Conservation (phyloP, 2,113 vertebrate genomes). For the Cygnus atratus region DNA sequence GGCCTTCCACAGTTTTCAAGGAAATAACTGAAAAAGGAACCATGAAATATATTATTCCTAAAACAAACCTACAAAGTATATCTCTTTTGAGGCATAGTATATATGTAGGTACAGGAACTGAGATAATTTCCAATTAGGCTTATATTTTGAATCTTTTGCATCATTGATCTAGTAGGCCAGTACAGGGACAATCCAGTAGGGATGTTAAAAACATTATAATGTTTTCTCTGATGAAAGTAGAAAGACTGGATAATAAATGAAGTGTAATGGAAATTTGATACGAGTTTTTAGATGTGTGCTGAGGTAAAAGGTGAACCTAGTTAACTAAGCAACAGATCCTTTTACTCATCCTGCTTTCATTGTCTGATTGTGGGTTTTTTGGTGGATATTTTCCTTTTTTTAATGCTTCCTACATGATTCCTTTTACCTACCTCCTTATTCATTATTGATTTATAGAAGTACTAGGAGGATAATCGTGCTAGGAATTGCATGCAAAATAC, state of each 20-base stretch:
- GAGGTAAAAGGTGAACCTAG: too few species aligned
- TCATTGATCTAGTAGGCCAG: neutral
- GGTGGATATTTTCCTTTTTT: neutral
- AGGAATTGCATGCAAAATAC: conserved; percentile 32
- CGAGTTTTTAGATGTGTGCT: too few species aligned
- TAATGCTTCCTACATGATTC: neutral
- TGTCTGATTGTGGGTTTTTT: neutral
- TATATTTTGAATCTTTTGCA: neutral
- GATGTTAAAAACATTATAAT: too few species aligned
- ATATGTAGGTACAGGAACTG: neutral
- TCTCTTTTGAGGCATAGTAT: neutral
- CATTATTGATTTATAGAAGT: neutral
- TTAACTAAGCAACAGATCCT: too few species aligned
- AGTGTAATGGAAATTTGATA: too few species aligned
- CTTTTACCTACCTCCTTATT: neutral
- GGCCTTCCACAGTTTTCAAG: neutral
- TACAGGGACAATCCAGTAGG: neutral
- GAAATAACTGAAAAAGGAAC: conserved; percentile 12
- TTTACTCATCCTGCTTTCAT: neutral
- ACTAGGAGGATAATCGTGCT: neutral
- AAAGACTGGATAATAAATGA: too few species aligned
- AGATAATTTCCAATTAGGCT: neutral
- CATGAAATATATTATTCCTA: neutral
- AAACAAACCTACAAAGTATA: neutral
- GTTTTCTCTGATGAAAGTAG: too few species aligned